Evolutionary conservation across 2,888 invertebrate genomes (phyloP).

Genomic region (Philereme vetulata): DNA sequence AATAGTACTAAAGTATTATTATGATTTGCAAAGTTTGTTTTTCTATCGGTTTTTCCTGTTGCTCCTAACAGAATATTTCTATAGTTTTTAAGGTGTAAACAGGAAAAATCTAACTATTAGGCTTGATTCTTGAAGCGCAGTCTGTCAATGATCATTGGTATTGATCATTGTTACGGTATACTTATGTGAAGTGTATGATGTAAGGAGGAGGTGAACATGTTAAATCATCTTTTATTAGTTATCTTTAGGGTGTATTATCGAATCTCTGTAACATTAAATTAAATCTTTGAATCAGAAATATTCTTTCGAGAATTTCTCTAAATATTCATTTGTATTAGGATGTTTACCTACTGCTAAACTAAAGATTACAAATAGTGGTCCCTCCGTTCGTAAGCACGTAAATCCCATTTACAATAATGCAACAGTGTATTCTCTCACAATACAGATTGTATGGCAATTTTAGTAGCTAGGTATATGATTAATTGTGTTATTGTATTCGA

Average conservation of each 20-base stretch:
- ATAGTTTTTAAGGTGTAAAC: not conserved
- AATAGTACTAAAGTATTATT: slow-evolving; percentile 4
- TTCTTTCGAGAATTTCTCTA: not conserved
- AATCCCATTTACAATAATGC: slow-evolving; percentile 28
- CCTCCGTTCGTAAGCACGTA: slow-evolving; percentile 23
- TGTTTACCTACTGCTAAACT: no score
- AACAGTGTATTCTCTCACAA: slow-evolving; percentile 31
- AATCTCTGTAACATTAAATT: no score
- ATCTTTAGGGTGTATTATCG: no score
- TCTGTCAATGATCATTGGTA: no score
- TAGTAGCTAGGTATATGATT: slow-evolving; percentile 7
- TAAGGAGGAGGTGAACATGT: no score
- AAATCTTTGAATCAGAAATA: not conserved
- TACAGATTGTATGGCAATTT: slow-evolving; percentile 14
- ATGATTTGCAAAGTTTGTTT: slow-evolving; percentile 10
- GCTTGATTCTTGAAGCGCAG: not conserved
- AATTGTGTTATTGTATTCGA: slow-evolving; percentile 19
- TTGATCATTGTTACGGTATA: no score
- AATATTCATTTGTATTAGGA: no score
- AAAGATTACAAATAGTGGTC: no score
- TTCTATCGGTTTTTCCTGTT: slow-evolving; percentile 29
- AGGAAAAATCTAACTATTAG: not conserved
- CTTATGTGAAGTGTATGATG: no score
- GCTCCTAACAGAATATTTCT: slow-evolving; percentile 1
- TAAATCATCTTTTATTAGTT: no score